A percentile compares a stretch with the other conserved stretches of the same genome.
phyloP scores from a whole-genome alignment of 2,888 invertebrate species.

The Caenorhabditis sp. region DNA sequence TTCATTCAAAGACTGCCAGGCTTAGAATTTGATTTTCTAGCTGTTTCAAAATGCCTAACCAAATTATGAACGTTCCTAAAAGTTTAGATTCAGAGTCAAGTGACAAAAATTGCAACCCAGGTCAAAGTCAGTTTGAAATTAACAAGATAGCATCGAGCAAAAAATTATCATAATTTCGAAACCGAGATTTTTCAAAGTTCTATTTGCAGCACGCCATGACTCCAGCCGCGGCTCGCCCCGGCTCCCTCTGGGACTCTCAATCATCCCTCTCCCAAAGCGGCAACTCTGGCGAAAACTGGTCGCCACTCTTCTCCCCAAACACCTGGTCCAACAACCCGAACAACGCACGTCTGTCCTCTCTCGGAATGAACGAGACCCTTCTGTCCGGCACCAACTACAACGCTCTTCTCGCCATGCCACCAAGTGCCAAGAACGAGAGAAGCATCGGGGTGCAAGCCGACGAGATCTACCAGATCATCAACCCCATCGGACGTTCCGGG shows the following conservation, averaged over 20 bases:
- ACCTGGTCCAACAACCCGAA: slow-evolving; percentile 61
- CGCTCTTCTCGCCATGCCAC: slow-evolving; percentile 29
- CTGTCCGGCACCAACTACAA: slow-evolving; percentile 42
- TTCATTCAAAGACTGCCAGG: no score
- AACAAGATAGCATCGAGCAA: no score
- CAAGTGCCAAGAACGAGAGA: slow-evolving; percentile 40
- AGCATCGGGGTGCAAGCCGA: slow-evolving; percentile 59
- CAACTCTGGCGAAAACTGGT: slow-evolving; percentile 65
- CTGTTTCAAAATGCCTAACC: no score
- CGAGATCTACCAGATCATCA: slow-evolving; percentile 26
- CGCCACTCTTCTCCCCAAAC: slow-evolving; percentile 67
- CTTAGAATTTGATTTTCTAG: no score
- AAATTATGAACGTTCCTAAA: no score
- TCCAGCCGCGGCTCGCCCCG: slow-evolving; percentile 32
- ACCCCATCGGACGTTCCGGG: slow-evolving; percentile 47
- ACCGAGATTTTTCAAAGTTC: not conserved
- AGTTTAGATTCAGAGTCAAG: no score
- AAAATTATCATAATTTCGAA: not conserved
- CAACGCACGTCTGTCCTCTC: slow-evolving; percentile 17
- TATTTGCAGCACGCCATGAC: slow-evolving; percentile 43
- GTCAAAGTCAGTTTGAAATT: no score
- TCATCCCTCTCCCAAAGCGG: slow-evolving; percentile 34
- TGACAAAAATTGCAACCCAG: no score
- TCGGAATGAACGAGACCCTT: slow-evolving; percentile 44
- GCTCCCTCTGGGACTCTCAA: slow-evolving; percentile 55